Conservation (phyloP, 2,113 vertebrate genomes). For the Alosa alosa region DNA sequence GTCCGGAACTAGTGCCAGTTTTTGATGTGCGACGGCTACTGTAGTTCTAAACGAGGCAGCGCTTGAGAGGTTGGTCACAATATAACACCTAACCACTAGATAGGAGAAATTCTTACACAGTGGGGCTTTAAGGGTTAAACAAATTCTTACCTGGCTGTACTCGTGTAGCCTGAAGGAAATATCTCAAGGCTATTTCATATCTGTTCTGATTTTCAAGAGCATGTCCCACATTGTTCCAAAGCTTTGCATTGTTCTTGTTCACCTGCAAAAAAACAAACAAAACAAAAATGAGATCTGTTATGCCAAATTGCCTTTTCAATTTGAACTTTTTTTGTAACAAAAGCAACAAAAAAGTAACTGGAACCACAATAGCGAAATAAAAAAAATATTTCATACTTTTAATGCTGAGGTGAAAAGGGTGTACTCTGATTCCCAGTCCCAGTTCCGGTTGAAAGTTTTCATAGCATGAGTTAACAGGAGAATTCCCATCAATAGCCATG, state of each 20-base stretch:
- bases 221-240: constrained; percentile 98
- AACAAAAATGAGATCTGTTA: background rate
- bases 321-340: too few relatives aligned
- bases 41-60: too few relatives aligned
- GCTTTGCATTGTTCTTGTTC: constrained; percentile 96
- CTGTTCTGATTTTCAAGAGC: constrained; percentile 95
- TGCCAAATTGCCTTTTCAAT: background rate
- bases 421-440: constrained; percentile 98
- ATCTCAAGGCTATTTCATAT: constrained; percentile 85
- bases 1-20: too few relatives aligned
- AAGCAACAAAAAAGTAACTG: background rate
- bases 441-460: constrained; percentile 94
- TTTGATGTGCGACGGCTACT: too few relatives aligned
- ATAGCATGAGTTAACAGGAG: constrained; percentile 86
- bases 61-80: too few relatives aligned
- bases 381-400: constrained; percentile 76
- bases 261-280: constrained; percentile 71
- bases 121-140: too few relatives aligned
- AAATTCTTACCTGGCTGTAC: constrained; percentile 90
- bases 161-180: constrained; percentile 91
- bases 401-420: constrained; percentile 95
- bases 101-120: too few relatives aligned
- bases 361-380: too few relatives aligned
- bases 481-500: constrained; percentile 83
- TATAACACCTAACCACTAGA: too few relatives aligned